Base-by-base conservation (phyloP, 2,113 vertebrate species). In the Grallaria varia region DNA sequence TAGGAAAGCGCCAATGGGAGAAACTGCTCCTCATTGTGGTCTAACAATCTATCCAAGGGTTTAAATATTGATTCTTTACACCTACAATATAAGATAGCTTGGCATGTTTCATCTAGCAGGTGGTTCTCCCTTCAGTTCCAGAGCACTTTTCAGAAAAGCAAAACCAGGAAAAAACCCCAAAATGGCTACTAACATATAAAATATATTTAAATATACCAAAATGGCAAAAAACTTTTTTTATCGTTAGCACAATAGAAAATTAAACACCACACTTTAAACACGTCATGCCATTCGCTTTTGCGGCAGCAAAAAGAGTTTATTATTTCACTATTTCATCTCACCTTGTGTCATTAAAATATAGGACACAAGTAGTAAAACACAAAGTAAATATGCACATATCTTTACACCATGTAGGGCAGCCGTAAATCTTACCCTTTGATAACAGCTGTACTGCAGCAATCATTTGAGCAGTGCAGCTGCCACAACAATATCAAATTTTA, bases 401-500 rank as follows among this genome's bases (percentile, higher is more conserved):
- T 98, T 98, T 98, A 97, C 92, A 96, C 96, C 96, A 90, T 63
- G 96, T 93, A 97, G 97, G 56, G 97, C 90, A 95, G 90, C 93
- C 91, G 96, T 98, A 98, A 98, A 98, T 98, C 97, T 97, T 95
- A 80, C 89, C 95, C 96, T 93, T 96, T 97, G 97, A 97, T 98
- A 98, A 97, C 98, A 98, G 97, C 98, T 98, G 97, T 97, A 97
- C 96, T 85, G 91, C 24, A 97, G 97, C 97, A 97, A 98, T 98
- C 97, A 98, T 97, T 97, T 96, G 95, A 97, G 97, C 83, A 96
- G 93, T 94, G 96, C 98, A 98, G 98, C 98, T 98, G 98, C 97
- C 97, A 98, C 97, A 98, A 97, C 97, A 97, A 97, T 97, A 98
- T 98, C 97, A 98, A 97, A 97, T 98, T 98, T 98, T 98, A 97